Base-by-base conservation (phyloP, 2,888 invertebrate genomes). In the Himalopsyche japonica region DNA sequence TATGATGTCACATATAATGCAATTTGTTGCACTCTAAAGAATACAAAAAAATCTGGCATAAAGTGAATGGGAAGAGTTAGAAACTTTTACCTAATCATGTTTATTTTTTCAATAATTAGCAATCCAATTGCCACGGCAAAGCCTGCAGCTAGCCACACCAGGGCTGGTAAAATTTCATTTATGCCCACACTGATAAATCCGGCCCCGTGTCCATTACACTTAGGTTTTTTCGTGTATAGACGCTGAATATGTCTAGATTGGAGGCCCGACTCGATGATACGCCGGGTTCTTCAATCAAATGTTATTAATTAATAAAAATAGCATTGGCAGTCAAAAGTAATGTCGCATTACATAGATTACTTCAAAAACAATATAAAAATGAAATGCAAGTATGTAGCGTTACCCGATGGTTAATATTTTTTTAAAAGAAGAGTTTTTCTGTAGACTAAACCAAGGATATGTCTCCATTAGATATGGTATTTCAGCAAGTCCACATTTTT, bases 121-220 rank as follows among this genome's bases (percentile, higher is more conserved):
- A 93, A 88, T 0, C 89, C 89, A 0, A 92, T 88, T 0, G 93
- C 91, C 10, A 92, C 83, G 24, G 91, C 86, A 87, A 91, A 89
- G 18, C 93, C 93, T 79, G 92, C 93, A 20, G 91, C 88, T 8
- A 93, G 91, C n/a, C 91, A 91, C 83, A 92, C 87, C 87, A 93
- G 89, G 0, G 93, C 93, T 0, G 93, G 93, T 83, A 91, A 91
- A 89, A 93, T 92, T 88, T 94, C 94, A 0, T 91, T 90, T 85
- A 93, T 90, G 37, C 94, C 94, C 0, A 95, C 95, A 83, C 93
- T 94, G 88, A 95, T 92, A 90, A 95, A 95, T 2, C 92, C 92
- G 18, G 92, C 91, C 0, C 93, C 91, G 5, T 91, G 89, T 10
- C 93, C 93, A 0, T 91, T 91, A 87, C 95, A 95, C 1, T 89